Evolutionary conservation across 2,113 vertebrate species (phyloP), one percentile per base, ranked within the genome.

Genomic region (Dendropsophus ebraccatus): DNA sequence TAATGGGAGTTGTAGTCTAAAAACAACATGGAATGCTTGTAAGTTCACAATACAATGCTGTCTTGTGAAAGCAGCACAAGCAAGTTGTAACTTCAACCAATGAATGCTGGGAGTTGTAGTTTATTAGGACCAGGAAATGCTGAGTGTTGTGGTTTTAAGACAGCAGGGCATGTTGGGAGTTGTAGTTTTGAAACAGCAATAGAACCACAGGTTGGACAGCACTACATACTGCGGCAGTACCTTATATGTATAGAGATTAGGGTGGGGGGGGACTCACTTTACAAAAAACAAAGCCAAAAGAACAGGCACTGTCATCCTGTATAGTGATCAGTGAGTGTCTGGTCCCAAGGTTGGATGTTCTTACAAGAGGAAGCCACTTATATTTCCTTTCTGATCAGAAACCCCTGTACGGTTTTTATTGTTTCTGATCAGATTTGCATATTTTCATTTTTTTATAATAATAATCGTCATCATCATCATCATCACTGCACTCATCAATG

Each of bases 371-470:
- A 87, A 87, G 85, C 85, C 77, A 87, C 77, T 74, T 41, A 45
- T 90, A 90, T 91, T 92, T 93, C 91, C 86, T 85, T 75, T 90
- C 91, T 94, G 91, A 93, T 91, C 93, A 93, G 88, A 92, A 92
- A 93, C 30, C 90, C 86, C 47, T 5, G 6, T 10, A 10, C 7
- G 23, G 3, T 86, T 88, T 91, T 85, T 88, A 90, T 90, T 91
- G 92, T 90, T 91, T 91, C 92, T 92, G 94, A 92, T 91, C 86
- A 90, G 89, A 91, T 92, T 93, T 94, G 94, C 94, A 95, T 94
- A 95, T 95, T 93, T 69, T 95, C 90, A 88, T 91, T 90, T 90
- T 69, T 91, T 58, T 74, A 28, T n/a, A n/a, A n/a, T n/a, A n/a
- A n/a, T n/a, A n/a, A n/a, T n/a, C n/a, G n/a, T n/a, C n/a, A 69